Evolutionary conservation across 2,797 vertebrate species (phyloP), one percentile per base, ranked within the genome.

Genomic region (Myripristis murdjan): DNA sequence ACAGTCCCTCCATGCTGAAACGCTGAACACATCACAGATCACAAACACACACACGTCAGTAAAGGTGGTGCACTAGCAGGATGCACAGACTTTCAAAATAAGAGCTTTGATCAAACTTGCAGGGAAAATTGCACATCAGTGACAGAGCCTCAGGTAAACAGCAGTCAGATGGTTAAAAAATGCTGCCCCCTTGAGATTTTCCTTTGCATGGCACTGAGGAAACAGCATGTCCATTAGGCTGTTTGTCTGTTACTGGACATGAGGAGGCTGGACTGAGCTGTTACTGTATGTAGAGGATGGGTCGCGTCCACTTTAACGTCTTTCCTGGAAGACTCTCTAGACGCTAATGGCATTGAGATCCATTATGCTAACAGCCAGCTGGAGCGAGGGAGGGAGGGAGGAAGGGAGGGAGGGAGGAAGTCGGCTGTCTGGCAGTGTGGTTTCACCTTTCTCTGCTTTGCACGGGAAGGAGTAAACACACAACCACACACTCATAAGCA

Each of bases 1-100:
- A 99, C 80, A 99, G 95, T n/a, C 98, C 98, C 82, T 99, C 98
- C 97, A 99, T 98, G 91, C 98, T 99, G 94, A 99, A 99, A 22
- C 98, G 96, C 98, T 99, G 22, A 22, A 47, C 24, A 41, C 37
- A 70, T 52, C 18, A 48, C 56, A 26, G 43, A 67, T 33, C 10
- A 51, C 24, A 72, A 48, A 64, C 49, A 62, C 18, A 52, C 48
- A 64, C 6, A 64, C 10, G 60, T n/a, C n/a, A n/a, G n/a, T n/a
- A n/a, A n/a, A n/a, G n/a, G n/a, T n/a, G n/a, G n/a, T n/a, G n/a
- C n/a, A n/a, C n/a, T n/a, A n/a, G n/a, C n/a, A n/a, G 33, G 35
- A 35, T 9, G 8, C 4, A 35, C 33, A 35, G 33, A 35, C 33
- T 35, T 35, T 35, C 28, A 28, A 28, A 28, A 10, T 35, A 8